Conservation (phyloP, 2,888 invertebrate species). For the Drosophila emarginata region DNA sequence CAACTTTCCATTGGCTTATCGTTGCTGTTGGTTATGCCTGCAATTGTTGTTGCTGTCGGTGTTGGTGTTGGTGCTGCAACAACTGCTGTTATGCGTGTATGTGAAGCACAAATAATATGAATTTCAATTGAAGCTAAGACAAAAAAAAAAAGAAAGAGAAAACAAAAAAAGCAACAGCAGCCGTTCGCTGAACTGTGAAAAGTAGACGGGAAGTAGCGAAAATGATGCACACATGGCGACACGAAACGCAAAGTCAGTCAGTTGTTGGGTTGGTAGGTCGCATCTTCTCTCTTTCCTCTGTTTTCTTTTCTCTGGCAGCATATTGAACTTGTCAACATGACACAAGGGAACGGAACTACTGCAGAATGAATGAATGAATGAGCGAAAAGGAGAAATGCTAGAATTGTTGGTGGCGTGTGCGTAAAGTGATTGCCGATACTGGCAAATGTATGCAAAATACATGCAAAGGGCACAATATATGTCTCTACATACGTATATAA, state of each 20-base stretch:
- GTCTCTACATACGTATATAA: neutral
- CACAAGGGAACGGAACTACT: slow-evolving; percentile 47
- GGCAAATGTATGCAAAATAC: slow-evolving; percentile 49
- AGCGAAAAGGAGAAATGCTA: slow-evolving; percentile 21
- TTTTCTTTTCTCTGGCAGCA: slow-evolving; percentile 26
- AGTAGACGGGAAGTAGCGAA: slow-evolving; percentile 61
- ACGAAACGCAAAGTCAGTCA: slow-evolving; percentile 51
- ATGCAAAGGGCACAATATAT: slow-evolving; percentile 34
- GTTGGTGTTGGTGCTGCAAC: neutral
- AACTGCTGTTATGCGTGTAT: slow-evolving; percentile 13
- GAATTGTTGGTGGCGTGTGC: slow-evolving; percentile 39
- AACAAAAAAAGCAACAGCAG: slow-evolving; percentile 19
- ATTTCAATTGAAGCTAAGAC: slow-evolving; percentile 64
- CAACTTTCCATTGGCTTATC: slow-evolving; percentile 29
- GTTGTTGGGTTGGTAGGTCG: slow-evolving; percentile 21
- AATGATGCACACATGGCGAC: slow-evolving; percentile 53
- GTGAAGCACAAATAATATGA: slow-evolving; percentile 60
- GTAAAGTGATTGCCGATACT: slow-evolving; percentile 62
- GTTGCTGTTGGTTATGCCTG: neutral
- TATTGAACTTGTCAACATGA: slow-evolving; percentile 70
- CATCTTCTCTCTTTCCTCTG: neutral
- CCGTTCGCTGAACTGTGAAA: slow-evolving; percentile 59
- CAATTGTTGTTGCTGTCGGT: neutral
- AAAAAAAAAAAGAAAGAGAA: slow-evolving; percentile 22
- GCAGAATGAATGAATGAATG: slow-evolving; percentile 35